Evolutionary conservation across 1,140 invertebrate species (phyloP).

Genomic region (Drosophila ohnishii): DNA sequence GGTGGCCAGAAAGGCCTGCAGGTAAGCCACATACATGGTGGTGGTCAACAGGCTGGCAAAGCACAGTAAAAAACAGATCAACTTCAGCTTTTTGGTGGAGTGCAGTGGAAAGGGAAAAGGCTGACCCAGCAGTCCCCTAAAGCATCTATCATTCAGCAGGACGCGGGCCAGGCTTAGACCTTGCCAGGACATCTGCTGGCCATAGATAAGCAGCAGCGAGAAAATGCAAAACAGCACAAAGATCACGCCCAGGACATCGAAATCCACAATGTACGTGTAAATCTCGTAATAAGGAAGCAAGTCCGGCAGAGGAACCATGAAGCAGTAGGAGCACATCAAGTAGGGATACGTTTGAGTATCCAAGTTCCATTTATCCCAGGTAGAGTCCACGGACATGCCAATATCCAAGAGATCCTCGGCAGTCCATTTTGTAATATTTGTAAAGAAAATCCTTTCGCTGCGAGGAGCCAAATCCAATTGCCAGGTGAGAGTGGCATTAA

Average conservation of each 20-base stretch:
- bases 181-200: constrained; percentile 34
- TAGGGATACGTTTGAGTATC: constrained; percentile 51
- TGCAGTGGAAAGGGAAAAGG: constrained; percentile 33
- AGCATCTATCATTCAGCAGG: constrained; percentile 49
- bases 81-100: constrained; percentile 34
- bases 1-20: constrained; percentile 45
- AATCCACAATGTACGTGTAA: constrained; percentile 36
- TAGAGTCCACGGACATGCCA: constrained; percentile 14
- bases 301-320: constrained; percentile 52
- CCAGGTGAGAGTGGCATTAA: constrained; percentile 36
- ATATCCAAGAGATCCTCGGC: constrained; percentile 40
- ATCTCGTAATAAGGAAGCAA: constrained; percentile 31
- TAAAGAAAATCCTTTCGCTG: background rate
- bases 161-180: constrained; percentile 21
- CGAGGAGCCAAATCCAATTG: background rate
- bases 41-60: constrained; percentile 54
- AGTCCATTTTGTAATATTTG: constrained; percentile 6
- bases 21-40: constrained; percentile 63
- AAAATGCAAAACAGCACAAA: constrained; percentile 40
- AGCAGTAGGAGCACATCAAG: constrained; percentile 30
- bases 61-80: constrained; percentile 42
- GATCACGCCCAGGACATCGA: constrained; percentile 15
- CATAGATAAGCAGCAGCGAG: constrained; percentile 57
- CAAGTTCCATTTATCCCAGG: background rate
- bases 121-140: constrained; percentile 60